These are phyloP conservation scores for Eospalax fontanierii DNA, from an alignment of 2,797 vertebrate species.

Conservation along the genomic window DNA sequence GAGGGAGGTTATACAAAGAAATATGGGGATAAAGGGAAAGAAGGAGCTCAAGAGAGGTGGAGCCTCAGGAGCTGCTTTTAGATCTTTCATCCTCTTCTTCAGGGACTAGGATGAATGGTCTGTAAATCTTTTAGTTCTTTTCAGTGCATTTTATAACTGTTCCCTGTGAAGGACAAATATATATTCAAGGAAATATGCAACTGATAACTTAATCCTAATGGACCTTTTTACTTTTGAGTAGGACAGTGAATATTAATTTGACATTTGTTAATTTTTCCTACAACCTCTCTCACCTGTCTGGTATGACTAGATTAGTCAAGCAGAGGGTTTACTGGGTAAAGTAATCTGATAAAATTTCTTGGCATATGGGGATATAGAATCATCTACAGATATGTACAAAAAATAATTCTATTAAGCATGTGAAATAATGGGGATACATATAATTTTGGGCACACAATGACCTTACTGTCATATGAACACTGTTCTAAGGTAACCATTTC, in stretches of 20 bases:
- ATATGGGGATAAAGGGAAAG: no score
- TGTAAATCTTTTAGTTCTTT: neutral
- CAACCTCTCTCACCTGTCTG: neutral
- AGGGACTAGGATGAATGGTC: neutral
- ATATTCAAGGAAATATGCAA: neutral
- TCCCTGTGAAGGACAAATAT: neutral
- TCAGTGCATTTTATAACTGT: neutral
- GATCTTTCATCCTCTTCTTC: neutral
- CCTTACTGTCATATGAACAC: neutral
- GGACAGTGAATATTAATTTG: conserved; percentile 15
- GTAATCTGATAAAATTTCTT: neutral
- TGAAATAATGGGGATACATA: neutral
- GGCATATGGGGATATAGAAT: neutral
- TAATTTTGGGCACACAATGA: neutral
- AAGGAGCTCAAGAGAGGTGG: no score
- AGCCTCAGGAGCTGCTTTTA: neutral
- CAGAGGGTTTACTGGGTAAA: neutral
- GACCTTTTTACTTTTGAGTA: neutral
- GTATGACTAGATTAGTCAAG: neutral
- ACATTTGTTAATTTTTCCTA: neutral
- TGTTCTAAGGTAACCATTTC: neutral
- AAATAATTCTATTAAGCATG: neutral
- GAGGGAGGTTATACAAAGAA: no score
- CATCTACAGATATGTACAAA: neutral
- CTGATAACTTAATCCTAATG: neutral